phyloP scores from a whole-genome alignment of 1,140 invertebrate genomes.

The Hycleus phaleratus region DNA sequence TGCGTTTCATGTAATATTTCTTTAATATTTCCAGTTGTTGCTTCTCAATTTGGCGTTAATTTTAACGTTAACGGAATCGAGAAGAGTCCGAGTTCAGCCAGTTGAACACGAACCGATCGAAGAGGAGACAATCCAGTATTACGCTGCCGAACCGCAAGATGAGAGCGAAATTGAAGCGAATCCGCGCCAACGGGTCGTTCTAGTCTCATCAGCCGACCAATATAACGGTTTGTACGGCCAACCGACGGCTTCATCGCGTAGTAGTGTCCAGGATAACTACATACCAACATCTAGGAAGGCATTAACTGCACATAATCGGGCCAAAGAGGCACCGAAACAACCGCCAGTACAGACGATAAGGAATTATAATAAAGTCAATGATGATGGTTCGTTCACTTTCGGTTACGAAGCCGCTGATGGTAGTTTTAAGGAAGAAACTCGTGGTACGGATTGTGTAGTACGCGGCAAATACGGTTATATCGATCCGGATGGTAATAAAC shows the following conservation, averaged over 20 bases:
- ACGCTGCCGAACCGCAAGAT: slow-evolving; percentile 39
- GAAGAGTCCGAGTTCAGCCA: slow-evolving; percentile 33
- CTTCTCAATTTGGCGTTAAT: too few relatives aligned
- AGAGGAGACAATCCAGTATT: slow-evolving; percentile 37
- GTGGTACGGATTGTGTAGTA: slow-evolving; percentile 79
- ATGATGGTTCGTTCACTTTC: slow-evolving; percentile 80
- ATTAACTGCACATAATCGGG: slow-evolving; percentile 35
- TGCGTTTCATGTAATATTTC: too few relatives aligned
- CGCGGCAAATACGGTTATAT: slow-evolving; percentile 83
- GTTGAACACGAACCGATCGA: slow-evolving; percentile 30
- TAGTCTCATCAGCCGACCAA: slow-evolving; percentile 38
- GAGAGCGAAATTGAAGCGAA: slow-evolving; percentile 23
- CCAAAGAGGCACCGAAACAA: slow-evolving; percentile 54
- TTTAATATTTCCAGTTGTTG: too few relatives aligned
- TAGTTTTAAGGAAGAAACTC: slow-evolving; percentile 82
- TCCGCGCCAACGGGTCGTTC: slow-evolving; percentile 28
- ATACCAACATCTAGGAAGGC: slow-evolving; percentile 25
- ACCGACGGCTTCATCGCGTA: slow-evolving; percentile 31
- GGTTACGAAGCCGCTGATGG: slow-evolving; percentile 82
- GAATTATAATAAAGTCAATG: slow-evolving; percentile 75
- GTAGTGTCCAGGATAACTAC: slow-evolving; percentile 30
- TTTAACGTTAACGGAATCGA: too few relatives aligned
- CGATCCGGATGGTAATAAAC: slow-evolving; percentile 78
- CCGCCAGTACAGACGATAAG: slow-evolving; percentile 70
- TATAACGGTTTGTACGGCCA: slow-evolving; percentile 42